Evolutionary conservation across 2,888 invertebrate genomes (phyloP), one percentile per base, ranked within the genome.

Genomic region (Zygothrica quintamaculata): DNA sequence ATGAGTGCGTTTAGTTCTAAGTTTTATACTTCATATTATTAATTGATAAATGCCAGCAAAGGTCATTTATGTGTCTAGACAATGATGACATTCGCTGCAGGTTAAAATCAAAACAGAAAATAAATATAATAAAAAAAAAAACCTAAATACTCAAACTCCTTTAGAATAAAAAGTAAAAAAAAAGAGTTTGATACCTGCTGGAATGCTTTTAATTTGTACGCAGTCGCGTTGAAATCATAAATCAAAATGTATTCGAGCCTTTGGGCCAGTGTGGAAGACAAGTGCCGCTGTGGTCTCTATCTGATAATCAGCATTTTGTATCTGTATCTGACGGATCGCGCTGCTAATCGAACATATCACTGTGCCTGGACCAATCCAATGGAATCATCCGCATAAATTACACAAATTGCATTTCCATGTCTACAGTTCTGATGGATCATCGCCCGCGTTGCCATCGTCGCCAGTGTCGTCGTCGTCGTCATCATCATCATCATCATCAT

Each of bases 361-460:
- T 67, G 64, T 29, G 55, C 43, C 37, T 61, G 52, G 44, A 62
- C 18, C 18, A 55, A 36, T 46, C 51, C 44, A 11, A 18, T 48
- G 29, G 53, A 64, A 62, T 59, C 65, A 53, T 62, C 64, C 64
- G 78, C 79, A 84, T 84, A 85, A 85, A 87, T 84, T 84, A 86
- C 78, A 86, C 78, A 88, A 88, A 88, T 89, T 88, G 88, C 87
- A 88, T 89, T 88, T 89, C 80, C 89, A 84, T 88, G 88, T 88
- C 87, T 72, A 76, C 59, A 70, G 66, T 64, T 66, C 80, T 81
- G 84, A 81, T 85, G 86, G 86, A 81, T 81, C 80, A 81, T 81
- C 78, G 85, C 76, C 85, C 69, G 82, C 82, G 78, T 73, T 51
- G 85, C 55, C 71, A 61, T 58, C 62, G 52, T 44, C 39, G 33